Conservation (phyloP, 2,797 vertebrate genomes). For the Holocentrus rufus region DNA sequence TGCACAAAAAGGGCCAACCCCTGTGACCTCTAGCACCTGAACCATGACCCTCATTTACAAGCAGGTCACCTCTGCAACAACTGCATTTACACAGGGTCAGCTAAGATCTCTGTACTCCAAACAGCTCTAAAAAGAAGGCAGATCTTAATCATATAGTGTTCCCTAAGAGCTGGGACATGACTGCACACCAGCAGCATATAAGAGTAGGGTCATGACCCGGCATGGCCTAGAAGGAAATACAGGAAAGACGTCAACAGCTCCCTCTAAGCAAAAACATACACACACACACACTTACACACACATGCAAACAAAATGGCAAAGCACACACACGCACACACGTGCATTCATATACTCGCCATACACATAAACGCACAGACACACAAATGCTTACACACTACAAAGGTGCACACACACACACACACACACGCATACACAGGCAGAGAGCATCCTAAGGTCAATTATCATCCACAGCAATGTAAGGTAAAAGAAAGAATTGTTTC, state of each 20-base stretch:
- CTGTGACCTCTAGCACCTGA: conserved; percentile 81
- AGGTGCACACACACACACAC: neutral
- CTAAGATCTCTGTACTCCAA: conserved; percentile 78
- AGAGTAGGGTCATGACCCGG: conserved; percentile 65
- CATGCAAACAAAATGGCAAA: conserved; percentile 17
- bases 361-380: conserved; percentile 25
- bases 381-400: too few species aligned
- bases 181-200: conserved; percentile 54
- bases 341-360: conserved; percentile 15
- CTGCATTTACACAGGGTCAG: conserved; percentile 86
- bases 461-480: conserved; percentile 14
- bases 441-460: conserved; percentile 21
- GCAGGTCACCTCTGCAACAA: conserved; percentile 84
- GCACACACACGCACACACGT: neutral
- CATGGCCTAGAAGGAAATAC: conserved; percentile 57
- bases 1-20: conserved; percentile 72
- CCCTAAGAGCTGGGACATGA: conserved; percentile 59
- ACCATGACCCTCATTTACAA: conserved; percentile 86
- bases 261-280: neutral
- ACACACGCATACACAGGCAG: conserved; percentile 1
- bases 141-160: conserved; percentile 78
- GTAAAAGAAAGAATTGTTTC: too few species aligned
- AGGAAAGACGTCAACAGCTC: conserved; percentile 51
- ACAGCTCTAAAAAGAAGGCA: conserved; percentile 70
- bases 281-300: conserved; percentile 2